A percentile compares a stretch with the other conserved stretches of the same genome.
These are phyloP conservation scores for Tenrec ecaudatus DNA, from an alignment of 2,113 vertebrate species.

Conservation along the genomic window DNA sequence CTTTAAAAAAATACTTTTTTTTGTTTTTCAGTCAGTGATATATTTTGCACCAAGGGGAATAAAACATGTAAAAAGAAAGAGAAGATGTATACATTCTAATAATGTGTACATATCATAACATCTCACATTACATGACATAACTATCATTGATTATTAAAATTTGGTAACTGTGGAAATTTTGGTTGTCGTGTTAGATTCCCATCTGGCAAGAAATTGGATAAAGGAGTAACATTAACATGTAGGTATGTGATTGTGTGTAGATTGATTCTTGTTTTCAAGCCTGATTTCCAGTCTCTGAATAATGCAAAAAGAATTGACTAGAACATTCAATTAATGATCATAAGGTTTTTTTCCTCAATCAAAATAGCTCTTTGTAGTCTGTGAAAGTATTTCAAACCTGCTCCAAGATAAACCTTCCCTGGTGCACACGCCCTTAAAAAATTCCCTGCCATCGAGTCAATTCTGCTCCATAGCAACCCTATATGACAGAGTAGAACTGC, in stretches of 20 bases:
- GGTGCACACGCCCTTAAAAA: background rate
- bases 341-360: constrained; percentile 19
- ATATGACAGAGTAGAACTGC: too few species aligned
- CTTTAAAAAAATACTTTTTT: too few species aligned
- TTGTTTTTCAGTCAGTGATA: too few species aligned
- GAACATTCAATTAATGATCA: background rate
- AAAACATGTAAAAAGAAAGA: background rate
- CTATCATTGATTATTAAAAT: constrained; percentile 41
- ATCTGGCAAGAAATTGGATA: background rate
- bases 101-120: background rate
- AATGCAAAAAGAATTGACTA: background rate
- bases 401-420: background rate
- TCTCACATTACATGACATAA: constrained; percentile 15
- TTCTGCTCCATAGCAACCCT: too few species aligned
- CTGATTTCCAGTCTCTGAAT: background rate
- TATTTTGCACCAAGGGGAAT: background rate
- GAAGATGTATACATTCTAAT: background rate
- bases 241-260: background rate
- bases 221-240: background rate
- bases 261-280: background rate
- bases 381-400: background rate
- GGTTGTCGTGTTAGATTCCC: background rate
- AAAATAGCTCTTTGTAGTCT: background rate
- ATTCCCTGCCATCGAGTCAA: too few species aligned
- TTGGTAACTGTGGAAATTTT: background rate